phyloP scores from a whole-genome alignment of 1,140 invertebrate species.

The Manduca sexta region DNA sequence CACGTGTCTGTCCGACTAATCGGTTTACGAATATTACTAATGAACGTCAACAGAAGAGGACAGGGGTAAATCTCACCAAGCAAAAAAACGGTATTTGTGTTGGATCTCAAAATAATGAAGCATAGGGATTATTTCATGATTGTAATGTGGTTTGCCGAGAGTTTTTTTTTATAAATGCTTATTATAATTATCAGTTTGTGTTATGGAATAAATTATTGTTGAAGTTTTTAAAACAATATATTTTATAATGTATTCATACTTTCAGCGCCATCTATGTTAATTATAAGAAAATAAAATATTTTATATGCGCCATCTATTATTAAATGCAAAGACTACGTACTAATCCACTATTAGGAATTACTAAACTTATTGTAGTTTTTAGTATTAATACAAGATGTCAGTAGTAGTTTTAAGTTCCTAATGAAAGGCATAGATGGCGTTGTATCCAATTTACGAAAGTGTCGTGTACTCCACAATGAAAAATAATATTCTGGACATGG shows the following conservation, averaged over 20 bases:
- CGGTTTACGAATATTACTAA: conserved; percentile 15
- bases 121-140: neutral
- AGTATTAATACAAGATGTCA: neutral
- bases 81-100: conserved; percentile 1
- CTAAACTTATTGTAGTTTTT: neutral
- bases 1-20: conserved; percentile 8
- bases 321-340: neutral
- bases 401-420: neutral
- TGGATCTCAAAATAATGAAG: conserved; percentile 1
- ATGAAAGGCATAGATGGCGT: neutral
- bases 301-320: neutral
- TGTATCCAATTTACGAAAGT: neutral
- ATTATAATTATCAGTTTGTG: neutral
- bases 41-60: conserved; percentile 1
- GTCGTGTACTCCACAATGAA: too few relatives aligned
- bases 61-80: conserved; percentile 4
- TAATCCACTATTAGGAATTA: too few relatives aligned
- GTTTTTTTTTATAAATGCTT: neutral
- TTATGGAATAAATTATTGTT: neutral
- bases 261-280: neutral
- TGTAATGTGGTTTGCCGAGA: neutral
- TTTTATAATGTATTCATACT: too few relatives aligned
- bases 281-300: neutral
- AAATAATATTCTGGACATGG: too few relatives aligned
- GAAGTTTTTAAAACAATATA: neutral